Conservation (phyloP, 2,797 vertebrate species). For the Poeciliopsis gracilis region DNA sequence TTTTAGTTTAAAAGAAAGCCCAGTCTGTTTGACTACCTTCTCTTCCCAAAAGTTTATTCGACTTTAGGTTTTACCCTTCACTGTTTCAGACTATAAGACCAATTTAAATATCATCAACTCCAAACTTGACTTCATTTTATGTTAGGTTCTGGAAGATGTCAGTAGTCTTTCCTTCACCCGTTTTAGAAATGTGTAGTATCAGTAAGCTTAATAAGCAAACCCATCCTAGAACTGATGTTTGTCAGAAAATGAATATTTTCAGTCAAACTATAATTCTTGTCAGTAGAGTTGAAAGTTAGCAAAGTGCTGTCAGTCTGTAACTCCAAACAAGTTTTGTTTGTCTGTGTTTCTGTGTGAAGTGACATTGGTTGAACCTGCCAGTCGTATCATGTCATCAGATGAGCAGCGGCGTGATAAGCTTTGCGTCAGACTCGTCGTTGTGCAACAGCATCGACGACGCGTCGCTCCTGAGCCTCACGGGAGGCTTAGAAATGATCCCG, state of each 20-base stretch:
- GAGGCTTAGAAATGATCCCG: not conserved
- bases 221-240: not conserved
- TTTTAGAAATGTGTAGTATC: not conserved
- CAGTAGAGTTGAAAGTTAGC: not conserved
- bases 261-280: not conserved
- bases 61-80: not conserved
- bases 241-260: not conserved
- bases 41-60: not conserved
- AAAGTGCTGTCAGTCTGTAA: not conserved
- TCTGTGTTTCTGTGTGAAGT: not conserved
- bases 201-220: not conserved
- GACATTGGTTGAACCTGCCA: not conserved
- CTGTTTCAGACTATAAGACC: not conserved
- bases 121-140: not conserved
- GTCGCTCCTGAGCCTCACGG: not conserved
- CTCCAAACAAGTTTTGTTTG: not conserved
- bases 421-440: not conserved
- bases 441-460: not conserved
- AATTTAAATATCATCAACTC: not conserved
- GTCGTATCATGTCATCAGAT: not conserved
- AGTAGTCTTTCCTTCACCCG: not conserved
- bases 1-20: not conserved
- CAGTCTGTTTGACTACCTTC: not conserved
- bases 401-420: not conserved
- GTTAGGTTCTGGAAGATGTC: not conserved